Evolutionary conservation across 1,140 invertebrate genomes (phyloP).

Genomic region (Pinna nobilis): DNA sequence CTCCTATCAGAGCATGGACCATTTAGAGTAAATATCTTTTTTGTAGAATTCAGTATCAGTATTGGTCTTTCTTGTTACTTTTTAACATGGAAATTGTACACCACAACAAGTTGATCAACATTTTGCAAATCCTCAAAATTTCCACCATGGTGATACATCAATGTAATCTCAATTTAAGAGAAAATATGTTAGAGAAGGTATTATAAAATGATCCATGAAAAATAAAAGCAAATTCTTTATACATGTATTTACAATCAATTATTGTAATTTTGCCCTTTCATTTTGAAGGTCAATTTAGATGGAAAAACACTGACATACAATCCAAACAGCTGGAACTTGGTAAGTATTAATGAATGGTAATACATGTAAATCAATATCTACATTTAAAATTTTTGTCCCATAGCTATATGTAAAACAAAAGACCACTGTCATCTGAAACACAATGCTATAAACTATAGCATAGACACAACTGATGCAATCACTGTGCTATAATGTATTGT

Average conservation of each 20-base stretch:
- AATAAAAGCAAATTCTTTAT: not conserved
- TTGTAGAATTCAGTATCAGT: not conserved
- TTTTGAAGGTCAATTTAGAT: constrained; percentile 56
- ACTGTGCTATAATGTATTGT: too few species aligned
- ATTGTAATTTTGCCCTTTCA: not conserved
- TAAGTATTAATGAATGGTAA: constrained; percentile 45
- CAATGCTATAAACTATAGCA: too few species aligned
- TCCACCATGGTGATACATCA: not conserved
- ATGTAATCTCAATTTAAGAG: not conserved
- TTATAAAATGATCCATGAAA: not conserved
- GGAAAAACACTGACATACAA: constrained; percentile 74
- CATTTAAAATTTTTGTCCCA: too few species aligned
- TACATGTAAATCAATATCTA: too few species aligned
- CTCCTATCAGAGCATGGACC: constrained; percentile 78
- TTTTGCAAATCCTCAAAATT: not conserved
- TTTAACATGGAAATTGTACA: not conserved
- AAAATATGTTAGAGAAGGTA: not conserved
- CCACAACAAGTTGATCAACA: not conserved
- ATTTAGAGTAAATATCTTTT: constrained; percentile 60
- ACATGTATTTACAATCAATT: not conserved
- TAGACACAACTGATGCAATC: too few species aligned
- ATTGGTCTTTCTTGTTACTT: not conserved
- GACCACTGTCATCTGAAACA: too few species aligned
- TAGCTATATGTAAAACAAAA: too few species aligned
- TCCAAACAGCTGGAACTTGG: constrained; percentile 76